Percentiles rank a stretch among this genome's conserved stretches.
These are phyloP conservation scores for Colinus virginianus DNA, from an alignment of 2,113 vertebrate species.

Conservation along the genomic window DNA sequence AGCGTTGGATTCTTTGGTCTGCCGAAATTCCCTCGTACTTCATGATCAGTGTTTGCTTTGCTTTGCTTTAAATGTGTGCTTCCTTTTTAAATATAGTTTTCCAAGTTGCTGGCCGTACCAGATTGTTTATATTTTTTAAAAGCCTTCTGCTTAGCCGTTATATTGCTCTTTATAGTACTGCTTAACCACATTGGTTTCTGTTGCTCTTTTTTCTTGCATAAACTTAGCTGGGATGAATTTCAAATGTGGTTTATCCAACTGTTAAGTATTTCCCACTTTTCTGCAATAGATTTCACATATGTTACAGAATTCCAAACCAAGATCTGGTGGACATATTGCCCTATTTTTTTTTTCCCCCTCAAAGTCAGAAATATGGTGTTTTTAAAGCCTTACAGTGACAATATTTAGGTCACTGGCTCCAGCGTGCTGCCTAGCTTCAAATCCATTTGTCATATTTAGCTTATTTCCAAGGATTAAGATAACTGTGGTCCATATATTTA, in stretches of 20 bases:
- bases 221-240: slow-evolving; percentile 81
- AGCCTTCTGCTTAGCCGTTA: slow-evolving; percentile 80
- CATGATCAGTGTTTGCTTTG: slow-evolving; percentile 48
- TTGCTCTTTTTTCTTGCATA: slow-evolving; percentile 82
- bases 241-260: slow-evolving; percentile 84
- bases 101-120: slow-evolving; percentile 77
- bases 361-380: slow-evolving; percentile 50
- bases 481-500: neutral
- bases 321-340: slow-evolving; percentile 75
- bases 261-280: slow-evolving; percentile 82
- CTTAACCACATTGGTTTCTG: slow-evolving; percentile 74
- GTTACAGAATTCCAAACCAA: slow-evolving; percentile 79
- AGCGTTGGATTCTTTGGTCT: neutral
- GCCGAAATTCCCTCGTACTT: slow-evolving; percentile 55
- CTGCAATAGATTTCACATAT: slow-evolving; percentile 82
- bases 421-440: neutral
- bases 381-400: slow-evolving; percentile 20
- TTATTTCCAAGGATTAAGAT: slow-evolving; percentile 38
- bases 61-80: slow-evolving; percentile 75
- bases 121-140: slow-evolving; percentile 82
- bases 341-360: slow-evolving; percentile 31
- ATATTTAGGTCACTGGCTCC: slow-evolving; percentile 55
- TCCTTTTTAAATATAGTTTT: slow-evolving; percentile 78
- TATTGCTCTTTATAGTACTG: slow-evolving; percentile 76
- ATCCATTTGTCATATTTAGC: slow-evolving; percentile 30